A percentile compares a stretch with the other conserved stretches of the same genome.
phyloP scores from a whole-genome alignment of 2,113 vertebrate genomes.

The Semicossyphus pulcher region DNA sequence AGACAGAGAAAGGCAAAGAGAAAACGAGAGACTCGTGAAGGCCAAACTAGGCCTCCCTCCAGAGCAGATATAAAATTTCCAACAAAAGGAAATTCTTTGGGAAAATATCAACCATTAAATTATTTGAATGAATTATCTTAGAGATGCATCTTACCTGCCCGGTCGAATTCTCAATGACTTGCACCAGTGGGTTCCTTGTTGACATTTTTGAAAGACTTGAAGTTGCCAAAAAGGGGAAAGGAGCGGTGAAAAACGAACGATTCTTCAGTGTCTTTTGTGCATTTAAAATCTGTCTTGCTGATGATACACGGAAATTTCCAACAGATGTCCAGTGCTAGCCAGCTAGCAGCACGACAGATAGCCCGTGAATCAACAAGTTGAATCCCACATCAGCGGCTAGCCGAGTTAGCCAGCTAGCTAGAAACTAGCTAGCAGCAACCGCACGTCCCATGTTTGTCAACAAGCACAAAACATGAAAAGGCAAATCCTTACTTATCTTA shows the following conservation, averaged over 20 bases:
- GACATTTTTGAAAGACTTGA: conserved; percentile 79
- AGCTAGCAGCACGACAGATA: conserved; percentile 72
- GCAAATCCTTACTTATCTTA: conserved; percentile 13
- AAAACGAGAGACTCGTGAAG: conserved; percentile 22
- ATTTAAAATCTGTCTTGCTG: conserved; percentile 70
- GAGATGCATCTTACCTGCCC: conserved; percentile 80
- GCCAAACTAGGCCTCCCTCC: conserved; percentile 21
- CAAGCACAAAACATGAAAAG: conserved; percentile 36
- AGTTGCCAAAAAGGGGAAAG: conserved; percentile 53
- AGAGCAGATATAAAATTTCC: background rate
- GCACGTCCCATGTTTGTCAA: conserved; percentile 76
- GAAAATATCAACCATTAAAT: background rate
- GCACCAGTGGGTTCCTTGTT: conserved; percentile 81
- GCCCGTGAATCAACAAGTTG: conserved; percentile 86
- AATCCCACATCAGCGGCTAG: conserved; percentile 78
- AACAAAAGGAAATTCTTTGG: rapidly evolving
- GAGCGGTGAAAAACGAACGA: conserved; percentile 30
- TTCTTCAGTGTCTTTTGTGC: conserved; percentile 71
- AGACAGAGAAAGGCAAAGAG: conserved; percentile 33
- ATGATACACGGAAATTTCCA: conserved; percentile 31
- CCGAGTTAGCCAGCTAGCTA: conserved; percentile 70
- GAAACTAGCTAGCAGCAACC: conserved; percentile 71
- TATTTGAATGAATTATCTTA: background rate
- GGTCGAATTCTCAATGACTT: conserved; percentile 84
- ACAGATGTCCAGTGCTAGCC: conserved; percentile 69